These are phyloP conservation scores for Chelonoidis abingdonii DNA, from an alignment of 2,113 vertebrate genomes.

Conservation along the genomic window DNA sequence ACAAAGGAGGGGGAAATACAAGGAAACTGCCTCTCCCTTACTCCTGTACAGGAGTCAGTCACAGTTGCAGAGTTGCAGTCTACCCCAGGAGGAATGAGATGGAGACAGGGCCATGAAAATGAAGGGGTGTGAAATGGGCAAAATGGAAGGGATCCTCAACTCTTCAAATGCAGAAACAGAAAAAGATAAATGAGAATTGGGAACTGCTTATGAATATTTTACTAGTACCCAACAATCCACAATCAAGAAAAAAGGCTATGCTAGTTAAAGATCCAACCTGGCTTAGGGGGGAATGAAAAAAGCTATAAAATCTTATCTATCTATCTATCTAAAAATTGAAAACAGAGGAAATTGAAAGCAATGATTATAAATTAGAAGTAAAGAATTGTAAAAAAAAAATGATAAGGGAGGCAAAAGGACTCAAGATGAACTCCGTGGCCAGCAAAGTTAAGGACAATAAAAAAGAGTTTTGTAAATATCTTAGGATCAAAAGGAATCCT, in stretches of 20 bases:
- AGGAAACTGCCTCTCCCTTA: not conserved
- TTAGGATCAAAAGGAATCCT: not conserved
- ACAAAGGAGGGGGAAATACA: not conserved
- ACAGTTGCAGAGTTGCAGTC: not conserved
- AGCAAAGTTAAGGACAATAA: not conserved
- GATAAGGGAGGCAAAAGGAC: not conserved
- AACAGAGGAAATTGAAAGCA: accelerated
- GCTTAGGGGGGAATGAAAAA: not conserved
- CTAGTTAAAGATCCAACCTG: not conserved
- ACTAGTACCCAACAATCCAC: not conserved
- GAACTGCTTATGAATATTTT: not conserved
- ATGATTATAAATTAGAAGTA: not conserved
- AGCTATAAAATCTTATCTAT: not conserved
- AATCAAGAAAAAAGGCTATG: not conserved
- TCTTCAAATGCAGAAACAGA: not conserved
- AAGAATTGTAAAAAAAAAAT: not conserved
- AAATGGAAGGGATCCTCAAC: not conserved
- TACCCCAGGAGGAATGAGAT: not conserved
- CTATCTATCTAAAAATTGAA: not conserved
- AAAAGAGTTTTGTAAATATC: not conserved
- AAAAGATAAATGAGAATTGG: not conserved
- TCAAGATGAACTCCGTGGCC: accelerated
- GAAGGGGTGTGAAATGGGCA: not conserved
- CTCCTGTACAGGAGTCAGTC: not conserved
- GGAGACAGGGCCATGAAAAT: not conserved